Evolutionary conservation across 2,797 vertebrate species (phyloP), one percentile per base, ranked within the genome.

Genomic region (Loriculus beryllinus): DNA sequence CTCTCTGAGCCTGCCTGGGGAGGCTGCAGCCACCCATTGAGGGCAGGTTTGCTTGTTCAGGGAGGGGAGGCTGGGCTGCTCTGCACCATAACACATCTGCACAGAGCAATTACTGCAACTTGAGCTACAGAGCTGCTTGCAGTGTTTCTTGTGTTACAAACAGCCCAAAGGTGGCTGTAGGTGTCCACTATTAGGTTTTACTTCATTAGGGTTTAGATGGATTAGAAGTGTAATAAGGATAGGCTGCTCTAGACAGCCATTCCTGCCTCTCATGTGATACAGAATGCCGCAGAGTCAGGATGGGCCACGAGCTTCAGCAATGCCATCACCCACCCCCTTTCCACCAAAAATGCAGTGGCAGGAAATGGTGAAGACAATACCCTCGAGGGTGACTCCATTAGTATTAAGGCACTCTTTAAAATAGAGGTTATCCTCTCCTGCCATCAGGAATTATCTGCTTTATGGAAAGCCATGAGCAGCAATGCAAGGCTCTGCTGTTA

Each of bases 281-380:
- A 56, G 35, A 64, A 26, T 35, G 57, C 35, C 82, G 59, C 43
- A 63, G 60, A 31, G 8, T 35, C 39, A 23, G 45, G n/a, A 57
- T 16, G 29, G 9, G 20, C 49, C 63, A 57, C 0, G 0, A 59
- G 29, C 10, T 82, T 22, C 47, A 31, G 18, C 64, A 56, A 0
- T 11, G 47, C 29, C 16, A 17, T 69, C 49, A 40, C 8, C 33
- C 12, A 16, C 29, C 15, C 65, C n/a, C 35, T 23, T 60, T n/a
- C 48, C 31, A 59, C 31, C 35, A 51, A 51, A 39, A 3, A 4
- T 12, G 19, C 20, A 52, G 1, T 0, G 1, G 22, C 48, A 57
- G 25, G 65, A 57, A 42, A 39, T 7, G 16, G 7, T 11, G 23
- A 43, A 57, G 42, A 15, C 4, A 7, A 25, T 25, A 22, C 19